These are phyloP conservation scores for Clitarchus hookeri DNA, from an alignment of 2,888 invertebrate genomes.

Conservation along the genomic window DNA sequence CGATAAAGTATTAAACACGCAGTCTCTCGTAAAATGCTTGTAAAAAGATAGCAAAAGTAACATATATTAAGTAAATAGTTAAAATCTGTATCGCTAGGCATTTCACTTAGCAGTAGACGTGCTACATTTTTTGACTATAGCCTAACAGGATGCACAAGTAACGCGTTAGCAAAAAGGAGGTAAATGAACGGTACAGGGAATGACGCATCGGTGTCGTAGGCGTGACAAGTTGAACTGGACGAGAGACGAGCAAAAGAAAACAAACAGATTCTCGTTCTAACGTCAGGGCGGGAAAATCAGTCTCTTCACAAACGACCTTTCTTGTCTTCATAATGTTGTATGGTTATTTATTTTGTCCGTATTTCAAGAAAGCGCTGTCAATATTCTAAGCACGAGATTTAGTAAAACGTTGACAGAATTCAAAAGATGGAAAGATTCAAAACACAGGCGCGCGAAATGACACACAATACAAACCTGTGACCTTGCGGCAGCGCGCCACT, in stretches of 20 bases:
- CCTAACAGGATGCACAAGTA: neutral
- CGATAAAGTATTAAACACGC: too few species aligned
- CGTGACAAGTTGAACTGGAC: neutral
- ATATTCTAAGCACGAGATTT: neutral
- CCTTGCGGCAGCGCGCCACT: neutral
- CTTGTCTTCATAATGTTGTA: too few species aligned
- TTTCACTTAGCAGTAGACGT: neutral
- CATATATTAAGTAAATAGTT: too few species aligned
- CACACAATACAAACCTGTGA: neutral
- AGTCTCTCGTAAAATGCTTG: too few species aligned
- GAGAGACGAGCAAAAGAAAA: neutral
- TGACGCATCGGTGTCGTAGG: neutral
- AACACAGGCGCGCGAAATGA: neutral
- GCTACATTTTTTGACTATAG: neutral
- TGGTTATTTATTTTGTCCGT: neutral
- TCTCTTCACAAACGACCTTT: neutral
- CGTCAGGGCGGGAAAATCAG: neutral
- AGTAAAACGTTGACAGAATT: neutral
- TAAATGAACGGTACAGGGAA: neutral
- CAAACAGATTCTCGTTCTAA: neutral
- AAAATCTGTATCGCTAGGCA: too few species aligned
- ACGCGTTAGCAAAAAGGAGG: neutral
- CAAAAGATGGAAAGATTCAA: neutral
- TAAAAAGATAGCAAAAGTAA: too few species aligned
- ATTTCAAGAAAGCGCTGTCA: neutral